phyloP scores from a whole-genome alignment of 2,797 vertebrate species.

The Poecilia picta region DNA sequence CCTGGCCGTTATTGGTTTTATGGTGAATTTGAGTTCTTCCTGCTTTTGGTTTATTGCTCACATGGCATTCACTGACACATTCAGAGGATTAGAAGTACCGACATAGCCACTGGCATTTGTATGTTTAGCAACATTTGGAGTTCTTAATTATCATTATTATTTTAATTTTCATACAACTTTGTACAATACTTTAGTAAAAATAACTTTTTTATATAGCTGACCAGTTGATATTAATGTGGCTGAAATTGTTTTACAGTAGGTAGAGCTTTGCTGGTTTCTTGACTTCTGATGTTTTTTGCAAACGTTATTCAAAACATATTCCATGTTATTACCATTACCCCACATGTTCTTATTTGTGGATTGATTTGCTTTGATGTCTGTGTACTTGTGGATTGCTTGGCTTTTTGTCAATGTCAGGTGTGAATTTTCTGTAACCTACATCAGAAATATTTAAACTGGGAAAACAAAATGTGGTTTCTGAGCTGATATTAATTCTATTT shows the following conservation, averaged over 20 bases:
- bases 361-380: not conserved
- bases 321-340: not conserved
- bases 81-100: not conserved
- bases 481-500: not conserved
- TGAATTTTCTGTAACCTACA: not conserved
- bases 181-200: not conserved
- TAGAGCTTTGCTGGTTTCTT: too few species aligned
- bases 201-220: not conserved
- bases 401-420: not conserved
- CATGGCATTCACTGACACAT: not conserved
- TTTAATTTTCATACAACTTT: not conserved
- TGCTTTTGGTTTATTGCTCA: not conserved
- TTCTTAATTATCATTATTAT: too few species aligned
- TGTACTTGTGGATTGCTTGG: not conserved
- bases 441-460: not conserved
- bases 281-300: not conserved
- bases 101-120: not conserved
- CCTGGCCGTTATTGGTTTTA: not conserved
- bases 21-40: not conserved
- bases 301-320: too few species aligned
- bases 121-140: not conserved
- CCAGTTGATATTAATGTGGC: not conserved
- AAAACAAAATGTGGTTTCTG: not conserved
- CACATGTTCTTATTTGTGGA: not conserved
- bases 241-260: not conserved